Base-by-base conservation (phyloP, 2,113 vertebrate species). In the Gopherus flavomarginatus region DNA sequence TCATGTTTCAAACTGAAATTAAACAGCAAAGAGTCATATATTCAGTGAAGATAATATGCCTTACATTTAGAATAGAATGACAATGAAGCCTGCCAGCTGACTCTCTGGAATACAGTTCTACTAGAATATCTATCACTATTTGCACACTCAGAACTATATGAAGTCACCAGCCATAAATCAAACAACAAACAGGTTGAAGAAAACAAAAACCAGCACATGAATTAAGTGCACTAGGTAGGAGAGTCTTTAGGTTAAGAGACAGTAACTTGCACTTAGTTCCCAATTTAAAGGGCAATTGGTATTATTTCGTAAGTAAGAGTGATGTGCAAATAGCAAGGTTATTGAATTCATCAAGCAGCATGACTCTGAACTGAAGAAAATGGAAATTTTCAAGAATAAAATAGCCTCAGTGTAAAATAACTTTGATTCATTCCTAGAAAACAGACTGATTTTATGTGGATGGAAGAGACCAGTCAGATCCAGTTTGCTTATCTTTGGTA, bases 141-240 rank as follows among this genome's bases (percentile, higher is more conserved):
- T 96, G 92, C 90, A 93, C 93, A 96, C 92, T 96, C 94, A 95
- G 95, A 44, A 1, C 83, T 95, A 38, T 95, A 96, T 10, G 79
- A 82, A 0, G 17, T 5, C 85, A 77, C 84, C 81, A 95, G 21
- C 38, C 85, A 86, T 57, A 85, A n/a, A 50, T 93, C 79, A 97
- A 96, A 96, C 11, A 75, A 11, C 69, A 11, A 42, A 10, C n/a
- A 13, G 38, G 87, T 87, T 87, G 3, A 86, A 84, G 83, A 86
- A 72, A 88, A 11, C 4, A 3, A 59, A 87, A 93, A 93, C 81
- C 10, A 85, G 85, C 81, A 44, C 75, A 89, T 6, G 6, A 75
- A 54, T 56, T 57, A 91, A 96, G 16, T 4, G 3, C 17, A 57
- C 14, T 83, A 38, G 35, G 7, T 57, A 83, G 8, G 24, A 57